Conservation (phyloP, 2,888 invertebrate species). For the Caenorhabditis japonica region DNA sequence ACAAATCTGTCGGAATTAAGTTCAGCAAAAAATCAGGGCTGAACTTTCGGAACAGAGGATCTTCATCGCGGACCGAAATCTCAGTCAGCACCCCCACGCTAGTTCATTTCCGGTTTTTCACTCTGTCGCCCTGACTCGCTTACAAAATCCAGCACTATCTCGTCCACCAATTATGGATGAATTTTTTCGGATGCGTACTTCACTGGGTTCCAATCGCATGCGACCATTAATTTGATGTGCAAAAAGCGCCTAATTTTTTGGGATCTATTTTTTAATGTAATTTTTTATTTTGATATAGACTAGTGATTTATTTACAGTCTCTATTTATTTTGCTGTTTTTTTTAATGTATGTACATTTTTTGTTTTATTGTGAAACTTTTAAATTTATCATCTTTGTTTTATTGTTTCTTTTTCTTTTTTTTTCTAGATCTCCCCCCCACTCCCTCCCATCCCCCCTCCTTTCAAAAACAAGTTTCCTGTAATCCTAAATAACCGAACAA, state of each 20-base stretch:
- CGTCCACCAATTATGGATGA: constrained; percentile 43
- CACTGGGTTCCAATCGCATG: constrained; percentile 29
- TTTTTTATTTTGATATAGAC: no score
- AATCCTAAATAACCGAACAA: no score
- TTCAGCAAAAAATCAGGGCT: constrained; percentile 40
- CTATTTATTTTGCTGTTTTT: no score
- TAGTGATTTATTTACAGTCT: no score
- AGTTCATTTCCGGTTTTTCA: constrained; percentile 48
- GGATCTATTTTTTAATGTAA: no score
- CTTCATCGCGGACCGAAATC: constrained; percentile 24
- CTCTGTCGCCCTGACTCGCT: constrained; percentile 28
- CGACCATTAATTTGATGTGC: constrained; percentile 3
- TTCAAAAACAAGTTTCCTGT: no score
- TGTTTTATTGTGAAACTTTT: no score
- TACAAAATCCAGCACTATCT: constrained; percentile 37
- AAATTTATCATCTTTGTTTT: no score
- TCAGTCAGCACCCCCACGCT: constrained; percentile 19
- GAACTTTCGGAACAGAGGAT: constrained; percentile 22
- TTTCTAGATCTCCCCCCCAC: no score
- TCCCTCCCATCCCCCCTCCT: no score
- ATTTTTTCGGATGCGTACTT: constrained; percentile 25
- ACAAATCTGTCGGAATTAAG: constrained; percentile 13
- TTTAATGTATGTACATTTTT: no score
- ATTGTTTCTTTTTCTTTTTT: no score
- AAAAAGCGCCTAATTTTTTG: background rate